Evolutionary conservation across 1,140 invertebrate genomes (phyloP).

Genomic region (Odontomachus brunneus): DNA sequence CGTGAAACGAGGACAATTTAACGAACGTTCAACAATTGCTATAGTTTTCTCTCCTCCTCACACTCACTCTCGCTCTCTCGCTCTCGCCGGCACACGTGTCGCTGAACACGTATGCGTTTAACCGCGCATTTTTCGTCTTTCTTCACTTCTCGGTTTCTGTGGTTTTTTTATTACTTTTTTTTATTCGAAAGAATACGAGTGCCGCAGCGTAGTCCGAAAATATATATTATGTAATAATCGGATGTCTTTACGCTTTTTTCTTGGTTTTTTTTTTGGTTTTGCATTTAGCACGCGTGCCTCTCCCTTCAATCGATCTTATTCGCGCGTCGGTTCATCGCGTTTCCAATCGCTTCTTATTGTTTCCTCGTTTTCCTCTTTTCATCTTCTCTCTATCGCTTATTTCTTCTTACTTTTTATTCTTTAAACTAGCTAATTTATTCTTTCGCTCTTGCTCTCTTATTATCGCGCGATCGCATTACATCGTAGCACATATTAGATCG

Average conservation of each 20-base stretch:
- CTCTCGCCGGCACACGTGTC: slow-evolving; percentile 12
- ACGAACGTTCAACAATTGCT: slow-evolving; percentile 77
- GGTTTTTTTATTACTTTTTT: slow-evolving; percentile 48
- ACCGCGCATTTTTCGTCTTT: slow-evolving; percentile 31
- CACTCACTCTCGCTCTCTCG: slow-evolving; percentile 29
- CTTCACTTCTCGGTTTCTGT: neutral
- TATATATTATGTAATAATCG: slow-evolving; percentile 64
- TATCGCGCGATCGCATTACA: slow-evolving; percentile 63
- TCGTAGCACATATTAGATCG: slow-evolving; percentile 80
- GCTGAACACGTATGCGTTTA: slow-evolving; percentile 35
- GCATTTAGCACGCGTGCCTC: slow-evolving; percentile 13
- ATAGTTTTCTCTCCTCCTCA: slow-evolving; percentile 66
- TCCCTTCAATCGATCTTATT: slow-evolving; percentile 23
- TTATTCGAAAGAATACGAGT: slow-evolving; percentile 57
- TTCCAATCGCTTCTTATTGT: slow-evolving; percentile 26
- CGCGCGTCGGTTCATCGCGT: slow-evolving; percentile 4
- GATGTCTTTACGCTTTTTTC: slow-evolving; percentile 8
- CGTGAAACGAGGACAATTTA: slow-evolving; percentile 77
- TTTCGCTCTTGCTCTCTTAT: slow-evolving; percentile 42
- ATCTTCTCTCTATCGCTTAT: slow-evolving; percentile 21
- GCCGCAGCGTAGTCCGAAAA: slow-evolving; percentile 60
- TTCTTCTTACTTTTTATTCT: slow-evolving; percentile 41
- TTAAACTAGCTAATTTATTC: slow-evolving; percentile 54
- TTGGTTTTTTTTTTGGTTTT: neutral
- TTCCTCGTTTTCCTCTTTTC: slow-evolving; percentile 39